Conservation (phyloP, 2,797 vertebrate species). For the Hozukius guyotensis region DNA sequence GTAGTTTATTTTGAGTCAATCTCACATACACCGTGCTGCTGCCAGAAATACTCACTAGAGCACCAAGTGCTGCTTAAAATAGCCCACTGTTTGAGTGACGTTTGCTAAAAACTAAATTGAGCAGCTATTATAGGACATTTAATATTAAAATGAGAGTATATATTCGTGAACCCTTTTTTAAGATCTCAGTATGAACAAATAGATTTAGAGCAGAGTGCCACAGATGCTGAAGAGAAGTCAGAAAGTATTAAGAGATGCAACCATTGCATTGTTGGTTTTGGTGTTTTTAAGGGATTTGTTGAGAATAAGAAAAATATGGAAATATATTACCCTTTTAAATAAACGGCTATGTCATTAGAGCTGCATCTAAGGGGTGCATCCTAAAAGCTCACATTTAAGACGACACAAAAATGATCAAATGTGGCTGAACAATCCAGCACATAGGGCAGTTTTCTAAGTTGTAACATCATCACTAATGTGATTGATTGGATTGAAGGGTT, state of each 20-base stretch:
- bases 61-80: constrained; percentile 4
- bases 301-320: too few species aligned
- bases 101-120: background rate
- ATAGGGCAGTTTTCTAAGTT: background rate
- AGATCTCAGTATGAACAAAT: background rate
- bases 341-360: background rate
- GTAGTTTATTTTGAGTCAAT: constrained; percentile 22
- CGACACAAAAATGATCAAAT: background rate
- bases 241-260: background rate
- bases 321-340: background rate
- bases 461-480: background rate
- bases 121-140: background rate
- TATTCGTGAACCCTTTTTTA: background rate
- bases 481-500: background rate
- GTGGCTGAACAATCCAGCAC: background rate
- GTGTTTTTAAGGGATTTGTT: too few species aligned
- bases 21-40: background rate
- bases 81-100: background rate
- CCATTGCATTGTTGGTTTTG: background rate
- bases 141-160: background rate
- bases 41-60: constrained; percentile 9
- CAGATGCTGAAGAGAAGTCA: background rate
- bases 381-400: background rate
- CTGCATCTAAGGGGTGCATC: background rate
- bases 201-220: background rate